These are phyloP conservation scores for Magallana nippona DNA, from an alignment of 2,888 invertebrate genomes.

Conservation along the genomic window DNA sequence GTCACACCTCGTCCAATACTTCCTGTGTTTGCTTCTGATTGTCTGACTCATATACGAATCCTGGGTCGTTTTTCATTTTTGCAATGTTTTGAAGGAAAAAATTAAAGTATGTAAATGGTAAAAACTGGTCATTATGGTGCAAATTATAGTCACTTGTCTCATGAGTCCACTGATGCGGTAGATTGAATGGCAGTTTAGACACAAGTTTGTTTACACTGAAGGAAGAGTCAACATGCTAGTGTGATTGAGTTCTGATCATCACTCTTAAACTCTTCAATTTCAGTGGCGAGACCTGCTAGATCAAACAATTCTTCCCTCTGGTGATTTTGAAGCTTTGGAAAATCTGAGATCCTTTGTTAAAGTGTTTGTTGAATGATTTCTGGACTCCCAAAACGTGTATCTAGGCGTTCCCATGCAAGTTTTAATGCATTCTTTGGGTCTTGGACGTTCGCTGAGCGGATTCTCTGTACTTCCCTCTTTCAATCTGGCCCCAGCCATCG, in stretches of 20 bases:
- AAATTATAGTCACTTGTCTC: background rate
- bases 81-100: constrained; percentile 17
- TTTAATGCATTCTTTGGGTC: background rate
- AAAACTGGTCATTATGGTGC: background rate
- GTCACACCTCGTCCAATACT: background rate
- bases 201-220: constrained; percentile 17
- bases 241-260: constrained; percentile 38
- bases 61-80: background rate
- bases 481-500: constrained; percentile 16
- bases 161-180: constrained; percentile 13
- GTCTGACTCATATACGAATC: background rate
- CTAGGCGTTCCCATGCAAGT: constrained; percentile 25
- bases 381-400: constrained; percentile 15
- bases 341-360: background rate
- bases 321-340: background rate
- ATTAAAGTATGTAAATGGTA: background rate
- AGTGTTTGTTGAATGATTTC: constrained; percentile 10
- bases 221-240: constrained; percentile 46
- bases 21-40: background rate
- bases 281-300: background rate
- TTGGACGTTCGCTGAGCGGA: constrained; percentile 20
- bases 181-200: constrained; percentile 17
- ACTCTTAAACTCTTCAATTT: constrained; percentile 44
- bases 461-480: background rate
- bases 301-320: constrained; percentile 24